phyloP scores from a whole-genome alignment of 2,888 invertebrate genomes.

The Neoitamus cyanurus region DNA sequence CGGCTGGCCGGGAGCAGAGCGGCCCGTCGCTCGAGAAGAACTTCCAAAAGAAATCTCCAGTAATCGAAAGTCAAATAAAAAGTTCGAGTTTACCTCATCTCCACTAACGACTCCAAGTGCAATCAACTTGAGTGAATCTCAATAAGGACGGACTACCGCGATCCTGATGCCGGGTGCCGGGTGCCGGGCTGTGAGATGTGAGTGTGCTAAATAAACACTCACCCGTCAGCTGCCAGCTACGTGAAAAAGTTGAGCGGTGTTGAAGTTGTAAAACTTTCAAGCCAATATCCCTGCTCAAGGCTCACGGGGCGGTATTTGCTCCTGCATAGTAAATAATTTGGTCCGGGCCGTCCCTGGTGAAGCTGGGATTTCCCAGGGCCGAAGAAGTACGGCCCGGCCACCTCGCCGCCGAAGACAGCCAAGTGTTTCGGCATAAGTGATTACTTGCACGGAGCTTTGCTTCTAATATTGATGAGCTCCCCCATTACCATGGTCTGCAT shows the following conservation, averaged over 20 bases:
- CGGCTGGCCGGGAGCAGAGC: background rate
- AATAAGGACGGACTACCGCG: slow-evolving; percentile 29
- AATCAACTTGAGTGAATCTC: slow-evolving; percentile 46
- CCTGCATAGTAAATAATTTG: background rate
- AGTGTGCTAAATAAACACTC: slow-evolving; percentile 41
- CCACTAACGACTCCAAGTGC: slow-evolving; percentile 38
- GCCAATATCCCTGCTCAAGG: background rate
- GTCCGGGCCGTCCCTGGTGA: background rate
- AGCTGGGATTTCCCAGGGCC: background rate
- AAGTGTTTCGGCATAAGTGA: slow-evolving; percentile 1
- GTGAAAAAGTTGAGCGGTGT: slow-evolving; percentile 10
- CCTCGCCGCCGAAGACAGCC: background rate
- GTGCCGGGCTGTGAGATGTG: background rate
- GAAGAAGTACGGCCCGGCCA: background rate
- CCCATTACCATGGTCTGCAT: background rate
- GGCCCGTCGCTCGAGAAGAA: background rate
- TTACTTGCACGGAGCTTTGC: background rate
- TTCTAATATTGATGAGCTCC: background rate
- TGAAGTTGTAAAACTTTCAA: slow-evolving; percentile 1
- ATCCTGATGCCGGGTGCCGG: background rate
- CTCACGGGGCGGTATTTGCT: background rate
- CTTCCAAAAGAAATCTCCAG: slow-evolving; percentile 35
- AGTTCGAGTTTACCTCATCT: slow-evolving; percentile 42
- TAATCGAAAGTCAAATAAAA: slow-evolving; percentile 42
- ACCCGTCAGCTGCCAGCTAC: background rate